Base-by-base conservation (phyloP, 2,113 vertebrate species). In the Nanorana parkeri region DNA sequence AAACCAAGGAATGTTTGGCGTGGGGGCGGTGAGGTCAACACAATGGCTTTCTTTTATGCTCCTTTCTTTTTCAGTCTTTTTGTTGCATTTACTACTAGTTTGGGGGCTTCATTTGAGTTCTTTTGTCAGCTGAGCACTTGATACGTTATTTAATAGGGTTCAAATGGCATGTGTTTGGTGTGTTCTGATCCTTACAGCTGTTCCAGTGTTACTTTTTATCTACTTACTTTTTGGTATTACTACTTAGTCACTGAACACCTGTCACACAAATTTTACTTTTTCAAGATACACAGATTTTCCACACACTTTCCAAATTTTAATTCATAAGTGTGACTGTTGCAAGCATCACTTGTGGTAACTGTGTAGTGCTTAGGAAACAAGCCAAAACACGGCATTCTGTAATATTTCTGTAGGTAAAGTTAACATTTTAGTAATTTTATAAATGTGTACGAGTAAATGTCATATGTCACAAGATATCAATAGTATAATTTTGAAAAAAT, bases 111-210 rank as follows among this genome's bases (percentile, higher is more conserved):
- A 89, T 90, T 73, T 71, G 81, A 67, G 84, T 83, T 23, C 84
- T 83, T 87, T 94, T 94, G 92, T 94, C 88, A 94, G 90, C 90
- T 91, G 89, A 88, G 86, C 86, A 86, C 83, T 69, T 84, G 68
- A 89, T 86, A 84, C 85, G n/a, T 91, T 95, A 88, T 94, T 80
- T 85, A 95, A 91, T 87, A 93, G 86, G 89, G 92, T 91, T 88
- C 94, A 86, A 89, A 92, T 88, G 75, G 67, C 89, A 85, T 81
- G 84, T 86, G 86, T 91, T 47, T 92, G 91, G 24, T 21, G n/a
- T 61, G 23, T 75, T 61, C 20, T 75, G 55, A 75, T 56, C 72
- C 29, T 61, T 56, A 28, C 72, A 75, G 72, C 55, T 75, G 55
- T 61, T 75, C 23, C 23, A 55, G 21, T 54, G n/a, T 60, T 29